These are phyloP conservation scores for Zeus faber DNA, from an alignment of 2,113 vertebrate genomes.

Conservation along the genomic window DNA sequence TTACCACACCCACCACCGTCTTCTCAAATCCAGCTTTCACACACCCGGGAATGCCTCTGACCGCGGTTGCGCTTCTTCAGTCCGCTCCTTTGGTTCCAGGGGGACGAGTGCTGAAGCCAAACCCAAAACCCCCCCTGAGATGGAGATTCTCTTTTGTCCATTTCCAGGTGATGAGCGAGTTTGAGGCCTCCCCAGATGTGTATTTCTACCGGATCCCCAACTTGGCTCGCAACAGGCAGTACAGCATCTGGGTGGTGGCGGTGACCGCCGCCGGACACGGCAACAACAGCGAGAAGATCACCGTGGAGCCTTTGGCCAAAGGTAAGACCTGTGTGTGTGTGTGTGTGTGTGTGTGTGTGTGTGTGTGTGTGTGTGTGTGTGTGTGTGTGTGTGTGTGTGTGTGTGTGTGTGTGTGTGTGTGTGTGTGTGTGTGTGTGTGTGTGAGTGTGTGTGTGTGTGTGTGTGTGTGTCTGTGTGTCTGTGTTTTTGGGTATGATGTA, in stretches of 20 bases:
- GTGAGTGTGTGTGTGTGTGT: background rate
- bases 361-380: background rate
- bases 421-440: background rate
- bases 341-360: background rate
- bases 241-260: constrained; percentile 97
- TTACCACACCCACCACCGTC: no score
- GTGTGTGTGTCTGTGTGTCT: background rate
- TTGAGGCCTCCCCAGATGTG: constrained; percentile 92
- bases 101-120: no score
- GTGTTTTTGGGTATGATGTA: no score
- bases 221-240: constrained; percentile 90
- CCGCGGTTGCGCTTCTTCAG: background rate
- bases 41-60: no score
- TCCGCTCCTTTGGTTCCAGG: no score
- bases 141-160: background rate
- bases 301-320: constrained; percentile 91
- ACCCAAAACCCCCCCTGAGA: no score
- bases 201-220: constrained; percentile 96
- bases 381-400: no score
- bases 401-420: no score
- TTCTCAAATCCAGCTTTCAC: background rate
- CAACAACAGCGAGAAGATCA: constrained; percentile 96
- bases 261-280: constrained; percentile 95
- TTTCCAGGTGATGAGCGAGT: constrained; percentile 96
- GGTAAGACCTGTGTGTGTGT: constrained; percentile 69